Base-by-base conservation (phyloP, 2,888 invertebrate species). In the Acleris literana region DNA sequence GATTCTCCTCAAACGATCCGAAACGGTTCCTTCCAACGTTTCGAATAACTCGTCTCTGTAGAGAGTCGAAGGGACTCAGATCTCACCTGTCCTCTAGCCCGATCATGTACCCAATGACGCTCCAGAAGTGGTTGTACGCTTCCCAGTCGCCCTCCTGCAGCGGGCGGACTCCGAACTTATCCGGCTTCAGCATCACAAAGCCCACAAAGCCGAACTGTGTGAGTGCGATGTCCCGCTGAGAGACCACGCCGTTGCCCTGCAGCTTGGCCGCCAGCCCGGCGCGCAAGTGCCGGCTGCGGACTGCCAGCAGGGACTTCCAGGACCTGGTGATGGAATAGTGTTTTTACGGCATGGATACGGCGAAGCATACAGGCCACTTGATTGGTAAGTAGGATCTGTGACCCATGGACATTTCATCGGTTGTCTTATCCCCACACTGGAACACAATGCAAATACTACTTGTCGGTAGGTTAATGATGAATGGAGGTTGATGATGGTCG, bases 171-270 rank as follows among this genome's bases (percentile, higher is more conserved):
- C 97, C 96, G 55, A 97, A 93, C 62, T 93, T 84, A 64, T 95
- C 92, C 0, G 95, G 93, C 59, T 94, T 94, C 5, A 96, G 79
- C 0, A 97, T 81, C 0, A 94, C 91, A 72, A 95, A 95, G 0
- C 97, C 98, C 79, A 98, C 94, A 81, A 98, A 98, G 3, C 97
- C 97, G 80, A 97, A 97, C 85, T 97, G 97, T 0, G 98, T 97
- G 11, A 98, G 82, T 0, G 96, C 96, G 94, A 98, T 94, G 80
- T 98, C 97, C 71, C 95, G 94, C 82, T 98, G 98, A 0, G 95
- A 95, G 44, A 97, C 95, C 46, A 92, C 87, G 0, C 94, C 94
- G 3, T 90, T 73, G 6, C 93, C 90, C 85, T 84, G 83, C 2
- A 81, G 56, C 63, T 83, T 86, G 13, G 93, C 84, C 0, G 88